Conservation (phyloP, 2,888 invertebrate species). For the Microdon myrmicae region DNA sequence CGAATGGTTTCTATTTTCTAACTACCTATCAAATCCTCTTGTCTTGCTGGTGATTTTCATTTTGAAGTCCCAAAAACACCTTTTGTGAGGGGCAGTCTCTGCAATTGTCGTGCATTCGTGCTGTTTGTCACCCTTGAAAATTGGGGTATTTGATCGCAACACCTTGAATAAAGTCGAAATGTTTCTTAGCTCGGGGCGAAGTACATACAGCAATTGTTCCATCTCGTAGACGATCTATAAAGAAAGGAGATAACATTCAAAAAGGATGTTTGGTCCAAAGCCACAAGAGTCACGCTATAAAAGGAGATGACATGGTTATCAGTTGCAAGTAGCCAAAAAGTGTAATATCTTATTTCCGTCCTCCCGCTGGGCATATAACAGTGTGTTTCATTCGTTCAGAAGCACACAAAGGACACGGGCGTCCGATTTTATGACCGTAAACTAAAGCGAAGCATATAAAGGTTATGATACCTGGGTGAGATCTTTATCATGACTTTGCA, state of each 20-base stretch:
- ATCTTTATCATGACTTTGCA: conserved; percentile 38
- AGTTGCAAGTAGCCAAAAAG: conserved; percentile 25
- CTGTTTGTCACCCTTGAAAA: too few species aligned
- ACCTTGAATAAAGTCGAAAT: too few species aligned
- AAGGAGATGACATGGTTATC: conserved; percentile 52
- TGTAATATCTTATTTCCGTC: conserved; percentile 39
- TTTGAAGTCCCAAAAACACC: too few species aligned
- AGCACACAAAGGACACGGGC: conserved; percentile 15
- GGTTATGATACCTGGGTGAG: conserved; percentile 50
- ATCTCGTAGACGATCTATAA: too few species aligned
- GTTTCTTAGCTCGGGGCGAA: too few species aligned
- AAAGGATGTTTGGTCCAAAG: conserved; percentile 27
- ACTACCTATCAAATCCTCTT: too few species aligned
- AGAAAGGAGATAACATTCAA: not conserved
- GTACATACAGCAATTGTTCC: too few species aligned
- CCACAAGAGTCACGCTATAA: conserved; percentile 49
- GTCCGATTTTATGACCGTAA: conserved; percentile 21
- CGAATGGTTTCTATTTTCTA: too few species aligned
- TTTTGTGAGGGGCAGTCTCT: too few species aligned
- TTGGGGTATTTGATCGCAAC: too few species aligned
- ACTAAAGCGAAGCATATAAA: conserved; percentile 24
- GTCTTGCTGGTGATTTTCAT: too few species aligned
- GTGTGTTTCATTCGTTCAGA: conserved; percentile 40
- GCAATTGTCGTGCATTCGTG: too few species aligned
- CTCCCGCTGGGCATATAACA: conserved; percentile 44